A percentile compares a stretch with the other conserved stretches of the same genome.
phyloP scores from a whole-genome alignment of 2,113 vertebrate species.

The Aepyceros melampus region DNA sequence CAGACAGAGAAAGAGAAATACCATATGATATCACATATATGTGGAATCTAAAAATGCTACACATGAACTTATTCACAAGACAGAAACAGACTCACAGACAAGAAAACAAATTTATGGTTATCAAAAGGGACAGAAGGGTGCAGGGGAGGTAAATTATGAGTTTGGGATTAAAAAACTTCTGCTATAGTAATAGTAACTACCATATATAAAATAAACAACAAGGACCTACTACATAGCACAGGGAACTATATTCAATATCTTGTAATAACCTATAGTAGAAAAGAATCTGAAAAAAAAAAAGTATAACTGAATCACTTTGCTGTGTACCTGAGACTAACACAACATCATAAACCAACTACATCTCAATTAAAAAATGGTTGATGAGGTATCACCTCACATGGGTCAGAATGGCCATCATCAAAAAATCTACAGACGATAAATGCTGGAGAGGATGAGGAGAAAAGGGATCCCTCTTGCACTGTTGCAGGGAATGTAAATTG shows the following conservation, averaged over 20 bases:
- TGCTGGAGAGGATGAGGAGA: neutral
- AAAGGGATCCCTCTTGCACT: neutral
- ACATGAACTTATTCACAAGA: neutral
- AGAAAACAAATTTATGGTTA: neutral
- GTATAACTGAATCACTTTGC: neutral
- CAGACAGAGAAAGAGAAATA: neutral
- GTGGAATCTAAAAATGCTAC: neutral
- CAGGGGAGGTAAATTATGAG: neutral
- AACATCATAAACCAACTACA: neutral
- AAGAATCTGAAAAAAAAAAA: neutral
- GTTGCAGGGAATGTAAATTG: neutral
- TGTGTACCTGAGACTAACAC: neutral
- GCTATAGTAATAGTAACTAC: neutral
- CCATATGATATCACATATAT: neutral
- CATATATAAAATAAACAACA: neutral
- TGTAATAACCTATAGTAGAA: neutral
- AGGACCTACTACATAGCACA: neutral
- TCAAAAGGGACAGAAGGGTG: neutral
- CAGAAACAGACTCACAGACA: neutral
- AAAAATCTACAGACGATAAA: neutral
- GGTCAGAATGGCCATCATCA: neutral
- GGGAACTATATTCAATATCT: neutral
- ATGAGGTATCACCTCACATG: neutral
- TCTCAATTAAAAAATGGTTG: neutral
- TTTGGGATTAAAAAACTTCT: neutral